Base-by-base conservation (phyloP, 1,140 invertebrate species). In the Aphis craccivora region DNA sequence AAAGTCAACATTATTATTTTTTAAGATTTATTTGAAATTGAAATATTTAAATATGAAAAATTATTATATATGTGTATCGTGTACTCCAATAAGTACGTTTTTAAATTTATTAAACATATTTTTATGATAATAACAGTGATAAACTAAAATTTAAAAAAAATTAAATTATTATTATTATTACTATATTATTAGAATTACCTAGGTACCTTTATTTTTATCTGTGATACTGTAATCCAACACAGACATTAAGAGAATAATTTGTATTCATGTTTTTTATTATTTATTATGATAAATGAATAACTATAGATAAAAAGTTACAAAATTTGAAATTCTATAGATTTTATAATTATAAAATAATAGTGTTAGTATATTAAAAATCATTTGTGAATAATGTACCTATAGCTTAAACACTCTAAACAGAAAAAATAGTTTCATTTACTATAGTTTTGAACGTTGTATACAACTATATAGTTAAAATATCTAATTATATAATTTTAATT, bases 1-100 rank as follows among this genome's bases (percentile, higher is more conserved):
- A 88, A 51, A 88, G 43, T 88, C 45, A 51, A 88, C 86, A 22
- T 88, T 88, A 88, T 88, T 51, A 51, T 51, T 51, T 88, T n/a
- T 22, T 35, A n/a, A n/a, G 45, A 88, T 51, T 51, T 51, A 88
- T 51, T 88, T 35, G 45, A n/a, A 88, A 88, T 51, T 51, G 45
- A 87, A 48, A 87, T 48, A 51, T 35, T n/a, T n/a, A 48, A 88
- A 51, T 88, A 51, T 40, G 22, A 40, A 40, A 84, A 84, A 40
- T 30, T 40, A 84, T 84, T 84, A 25, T 43, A 84, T 43, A 84
- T 25, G 37, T 37, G 83, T 40, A 40, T 84, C 37, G 81, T 40
- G 37, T 84, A 40, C 40, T 43, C 37, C 20, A 11, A 37, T 86
- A 40, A 23, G 25, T 48, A 87, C 84, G 84, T 87, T 87, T 87